Evolutionary conservation across 2,113 vertebrate genomes (phyloP).

Genomic region (Dromaius novaehollandiae): DNA sequence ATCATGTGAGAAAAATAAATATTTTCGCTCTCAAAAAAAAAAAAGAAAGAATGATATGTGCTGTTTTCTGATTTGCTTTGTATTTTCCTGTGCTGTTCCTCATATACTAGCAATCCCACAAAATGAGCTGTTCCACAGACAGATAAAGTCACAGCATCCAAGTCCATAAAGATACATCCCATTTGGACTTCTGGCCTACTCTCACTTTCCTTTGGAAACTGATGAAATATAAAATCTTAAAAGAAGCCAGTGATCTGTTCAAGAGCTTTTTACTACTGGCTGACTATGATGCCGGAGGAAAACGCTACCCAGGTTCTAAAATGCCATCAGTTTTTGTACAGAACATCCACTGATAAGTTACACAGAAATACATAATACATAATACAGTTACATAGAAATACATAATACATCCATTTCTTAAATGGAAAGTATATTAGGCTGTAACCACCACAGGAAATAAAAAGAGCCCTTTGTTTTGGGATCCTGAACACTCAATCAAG

Average conservation of each 20-base stretch:
- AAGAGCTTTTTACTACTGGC: background rate
- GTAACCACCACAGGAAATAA: background rate
- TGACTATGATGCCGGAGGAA: background rate
- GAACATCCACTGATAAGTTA: background rate
- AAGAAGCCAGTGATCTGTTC: background rate
- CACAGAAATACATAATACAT: too few relatives aligned
- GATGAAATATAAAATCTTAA: background rate
- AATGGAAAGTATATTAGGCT: conserved; percentile 10
- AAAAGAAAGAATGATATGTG: background rate
- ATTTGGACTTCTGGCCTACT: background rate
- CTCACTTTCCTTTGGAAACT: conserved; percentile 3
- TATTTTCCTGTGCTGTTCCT: background rate
- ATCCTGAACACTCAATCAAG: background rate
- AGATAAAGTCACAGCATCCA: background rate
- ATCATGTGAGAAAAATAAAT: fast-evolving
- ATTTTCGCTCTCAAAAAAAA: background rate
- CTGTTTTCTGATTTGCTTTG: background rate
- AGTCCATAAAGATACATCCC: background rate
- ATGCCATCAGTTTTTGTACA: background rate
- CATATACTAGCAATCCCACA: background rate
- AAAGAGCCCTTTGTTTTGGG: background rate
- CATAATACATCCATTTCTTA: too few relatives aligned
- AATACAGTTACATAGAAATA: too few relatives aligned
- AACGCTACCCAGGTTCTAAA: background rate
- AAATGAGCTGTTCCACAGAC: background rate